These are phyloP conservation scores for Paraescarpia echinospica DNA, from an alignment of 1,140 invertebrate genomes.

Conservation along the genomic window DNA sequence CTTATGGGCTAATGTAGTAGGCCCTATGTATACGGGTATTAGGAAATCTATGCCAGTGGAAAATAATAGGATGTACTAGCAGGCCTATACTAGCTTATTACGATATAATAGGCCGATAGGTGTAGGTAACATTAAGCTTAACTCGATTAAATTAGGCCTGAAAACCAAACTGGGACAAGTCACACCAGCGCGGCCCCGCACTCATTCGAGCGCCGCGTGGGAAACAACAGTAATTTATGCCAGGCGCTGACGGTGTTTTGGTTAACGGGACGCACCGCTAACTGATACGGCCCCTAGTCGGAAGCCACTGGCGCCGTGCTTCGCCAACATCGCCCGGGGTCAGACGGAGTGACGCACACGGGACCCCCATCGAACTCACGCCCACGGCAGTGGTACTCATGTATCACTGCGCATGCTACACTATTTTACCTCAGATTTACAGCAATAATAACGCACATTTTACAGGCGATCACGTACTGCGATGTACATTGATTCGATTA, in stretches of 20 bases:
- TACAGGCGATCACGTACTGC: background rate
- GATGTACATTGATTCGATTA: background rate
- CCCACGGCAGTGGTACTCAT: background rate
- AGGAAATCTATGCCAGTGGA: background rate
- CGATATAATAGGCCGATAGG: too few species aligned
- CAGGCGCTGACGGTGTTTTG: background rate
- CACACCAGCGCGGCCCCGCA: background rate
- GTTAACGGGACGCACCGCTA: background rate
- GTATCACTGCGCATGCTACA: background rate
- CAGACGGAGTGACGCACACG: background rate
- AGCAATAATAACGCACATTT: background rate
- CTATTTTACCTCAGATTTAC: background rate
- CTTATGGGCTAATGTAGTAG: too few species aligned
- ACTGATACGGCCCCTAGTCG: background rate
- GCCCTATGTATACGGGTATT: background rate
- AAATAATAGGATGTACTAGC: background rate
- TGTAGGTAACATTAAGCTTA: too few species aligned
- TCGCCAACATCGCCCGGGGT: background rate
- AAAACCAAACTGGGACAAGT: background rate
- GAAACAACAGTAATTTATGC: background rate
- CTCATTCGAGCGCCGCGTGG: background rate
- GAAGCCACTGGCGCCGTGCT: background rate
- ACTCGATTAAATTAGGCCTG: background rate
- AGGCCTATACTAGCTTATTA: background rate
- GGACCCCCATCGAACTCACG: background rate